Evolutionary conservation across 2,113 vertebrate species (phyloP).

Genomic region (Mastomys coucha): DNA sequence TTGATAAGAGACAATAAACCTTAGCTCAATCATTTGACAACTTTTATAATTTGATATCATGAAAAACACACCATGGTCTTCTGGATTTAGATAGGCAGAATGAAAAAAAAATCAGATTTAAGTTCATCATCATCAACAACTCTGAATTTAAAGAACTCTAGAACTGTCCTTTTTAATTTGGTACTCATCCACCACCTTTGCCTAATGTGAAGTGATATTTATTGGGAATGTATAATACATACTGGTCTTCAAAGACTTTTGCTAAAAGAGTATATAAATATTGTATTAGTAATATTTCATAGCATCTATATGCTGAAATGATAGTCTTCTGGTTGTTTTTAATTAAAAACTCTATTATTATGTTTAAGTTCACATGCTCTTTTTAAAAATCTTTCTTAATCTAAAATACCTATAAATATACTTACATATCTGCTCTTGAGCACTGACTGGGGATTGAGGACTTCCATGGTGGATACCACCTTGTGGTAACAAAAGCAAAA

Average conservation of each 20-base stretch:
- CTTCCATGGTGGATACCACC: not conserved
- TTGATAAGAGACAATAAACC: not conserved
- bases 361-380: not conserved
- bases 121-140: not conserved
- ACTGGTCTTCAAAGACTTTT: not conserved
- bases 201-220: not conserved
- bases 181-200: not conserved
- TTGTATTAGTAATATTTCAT: not conserved
- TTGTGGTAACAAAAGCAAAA: not conserved
- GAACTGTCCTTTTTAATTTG: not conserved
- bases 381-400: not conserved
- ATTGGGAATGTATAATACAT: not conserved
- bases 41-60: not conserved
- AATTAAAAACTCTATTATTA: not conserved
- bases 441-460: not conserved
- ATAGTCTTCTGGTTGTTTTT: not conserved
- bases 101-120: not conserved
- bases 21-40: not conserved
- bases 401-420: not conserved
- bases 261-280: not conserved
- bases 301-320: not conserved
- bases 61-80: not conserved
- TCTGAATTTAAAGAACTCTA: slow-evolving; percentile 15
- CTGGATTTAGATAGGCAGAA: not conserved
- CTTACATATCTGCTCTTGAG: not conserved